A percentile compares a stretch with the other conserved stretches of the same genome.
These are phyloP conservation scores for Phyllostomus hastatus DNA, from an alignment of 2,113 vertebrate genomes.

Conservation along the genomic window DNA sequence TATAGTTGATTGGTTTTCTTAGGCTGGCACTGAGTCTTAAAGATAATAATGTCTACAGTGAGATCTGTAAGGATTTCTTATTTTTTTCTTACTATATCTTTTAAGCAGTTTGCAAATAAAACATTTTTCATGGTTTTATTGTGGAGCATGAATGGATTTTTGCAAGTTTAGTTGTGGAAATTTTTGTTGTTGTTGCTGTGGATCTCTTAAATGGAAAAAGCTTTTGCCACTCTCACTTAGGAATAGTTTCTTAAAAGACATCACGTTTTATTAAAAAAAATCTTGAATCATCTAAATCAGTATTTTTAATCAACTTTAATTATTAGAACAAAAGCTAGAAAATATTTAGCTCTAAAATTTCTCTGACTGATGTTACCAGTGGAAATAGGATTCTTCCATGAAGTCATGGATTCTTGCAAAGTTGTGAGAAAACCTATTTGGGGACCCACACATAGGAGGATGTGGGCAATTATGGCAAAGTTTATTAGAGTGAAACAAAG, in stretches of 20 bases:
- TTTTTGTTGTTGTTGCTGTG: background rate
- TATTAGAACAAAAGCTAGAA: background rate
- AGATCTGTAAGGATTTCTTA: background rate
- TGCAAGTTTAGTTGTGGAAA: background rate
- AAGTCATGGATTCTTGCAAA: background rate
- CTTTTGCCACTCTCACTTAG: background rate
- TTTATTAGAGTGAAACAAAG: background rate
- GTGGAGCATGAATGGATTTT: background rate
- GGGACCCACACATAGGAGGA: background rate
- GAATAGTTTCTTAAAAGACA: background rate
- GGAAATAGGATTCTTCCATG: background rate
- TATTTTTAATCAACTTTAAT: background rate
- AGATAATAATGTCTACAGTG: constrained; percentile 10
- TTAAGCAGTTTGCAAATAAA: background rate
- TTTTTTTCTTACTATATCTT: background rate
- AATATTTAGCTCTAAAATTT: background rate
- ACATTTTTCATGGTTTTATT: background rate
- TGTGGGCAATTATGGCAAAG: background rate
- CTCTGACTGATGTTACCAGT: background rate
- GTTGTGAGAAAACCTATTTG: background rate
- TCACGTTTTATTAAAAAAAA: background rate
- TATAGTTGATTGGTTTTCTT: background rate
- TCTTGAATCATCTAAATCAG: background rate
- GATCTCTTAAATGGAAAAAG: background rate
- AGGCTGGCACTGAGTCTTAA: background rate